Base-by-base conservation (phyloP, 2,888 invertebrate species). In the Onthophagus sagittarius region DNA sequence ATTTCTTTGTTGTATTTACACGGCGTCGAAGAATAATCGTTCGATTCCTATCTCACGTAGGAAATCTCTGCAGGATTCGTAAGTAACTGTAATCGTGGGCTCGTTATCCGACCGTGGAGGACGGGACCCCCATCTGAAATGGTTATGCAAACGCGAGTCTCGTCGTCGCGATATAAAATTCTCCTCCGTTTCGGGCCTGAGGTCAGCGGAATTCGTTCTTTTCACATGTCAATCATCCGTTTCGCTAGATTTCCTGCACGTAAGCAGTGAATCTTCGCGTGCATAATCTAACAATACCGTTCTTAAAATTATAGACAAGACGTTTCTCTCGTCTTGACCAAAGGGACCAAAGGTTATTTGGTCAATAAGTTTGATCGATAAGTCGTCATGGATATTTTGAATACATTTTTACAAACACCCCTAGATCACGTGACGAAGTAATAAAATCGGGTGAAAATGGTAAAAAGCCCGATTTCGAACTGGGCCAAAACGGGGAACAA, bases 161-260 rank as follows among this genome's bases (percentile, higher is more conserved):
- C 39, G 7, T 53, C 39, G 39, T 53, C 39, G 39, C 39, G 39
- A 53, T 53, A 53, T 53, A 53, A 53, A 53, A 53, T 53, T 53
- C 39, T 53, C 39, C 39, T 70, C 71, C 67, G 65, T 71, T 67
- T 69, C 64, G 69, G 71, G 71, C 39, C 39, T 63, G 76, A 78
- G 75, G 75, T 75, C 77, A 74, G 76, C 75, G 79, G 72, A 77
- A 75, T 72, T 65, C 74, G 39, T 74, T 77, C 80, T 79, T 79
- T 80, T 80, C 80, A 79, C 77, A 78, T 80, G 79, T 79, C 80
- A 80, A 80, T 80, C 80, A 79, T 70, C 74, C 65, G 71, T 67
- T 71, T 67, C 65, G 65, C 74, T 63, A 63, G 69, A 15, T 74
- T 72, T 69, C 67, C 69, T 69, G 15, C 72, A 31, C 64, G 65